phyloP scores from a whole-genome alignment of 2,888 invertebrate species.

The Slavum lentiscoides region DNA sequence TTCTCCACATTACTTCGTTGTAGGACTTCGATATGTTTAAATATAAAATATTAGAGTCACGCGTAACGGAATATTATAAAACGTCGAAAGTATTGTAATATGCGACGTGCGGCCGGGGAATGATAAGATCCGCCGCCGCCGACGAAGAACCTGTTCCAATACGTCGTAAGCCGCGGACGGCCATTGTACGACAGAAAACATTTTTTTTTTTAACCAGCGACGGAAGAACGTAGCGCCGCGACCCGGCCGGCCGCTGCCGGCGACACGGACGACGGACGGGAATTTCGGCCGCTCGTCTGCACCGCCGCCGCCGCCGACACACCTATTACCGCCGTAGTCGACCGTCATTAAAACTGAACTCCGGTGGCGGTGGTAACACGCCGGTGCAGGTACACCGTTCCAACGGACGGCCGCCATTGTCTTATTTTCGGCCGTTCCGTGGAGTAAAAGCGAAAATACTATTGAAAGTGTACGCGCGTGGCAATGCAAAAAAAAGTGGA shows the following conservation, averaged over 20 bases:
- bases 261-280: slow-evolving; percentile 1
- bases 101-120: slow-evolving; percentile 28
- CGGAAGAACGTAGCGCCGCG: background rate
- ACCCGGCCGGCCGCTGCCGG: background rate
- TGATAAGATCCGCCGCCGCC: slow-evolving; percentile 38
- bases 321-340: background rate
- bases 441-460: no score
- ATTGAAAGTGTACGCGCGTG: background rate
- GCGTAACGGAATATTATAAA: slow-evolving; percentile 11
- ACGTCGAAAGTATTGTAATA: slow-evolving; percentile 23
- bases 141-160: slow-evolving; percentile 33
- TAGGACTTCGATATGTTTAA: no score
- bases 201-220: background rate
- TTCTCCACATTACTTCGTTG: no score
- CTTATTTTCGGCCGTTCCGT: no score
- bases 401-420: no score
- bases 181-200: slow-evolving; percentile 15
- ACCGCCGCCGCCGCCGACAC: background rate
- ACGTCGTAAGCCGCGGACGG: background rate
- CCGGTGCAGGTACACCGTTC: background rate
- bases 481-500: no score
- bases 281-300: background rate
- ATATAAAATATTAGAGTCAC: slow-evolving; percentile 48
- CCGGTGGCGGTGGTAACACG: no score
- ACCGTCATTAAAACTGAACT: slow-evolving; percentile 27